phyloP scores from a whole-genome alignment of 2,888 invertebrate genomes.

The Protonemura montana region DNA sequence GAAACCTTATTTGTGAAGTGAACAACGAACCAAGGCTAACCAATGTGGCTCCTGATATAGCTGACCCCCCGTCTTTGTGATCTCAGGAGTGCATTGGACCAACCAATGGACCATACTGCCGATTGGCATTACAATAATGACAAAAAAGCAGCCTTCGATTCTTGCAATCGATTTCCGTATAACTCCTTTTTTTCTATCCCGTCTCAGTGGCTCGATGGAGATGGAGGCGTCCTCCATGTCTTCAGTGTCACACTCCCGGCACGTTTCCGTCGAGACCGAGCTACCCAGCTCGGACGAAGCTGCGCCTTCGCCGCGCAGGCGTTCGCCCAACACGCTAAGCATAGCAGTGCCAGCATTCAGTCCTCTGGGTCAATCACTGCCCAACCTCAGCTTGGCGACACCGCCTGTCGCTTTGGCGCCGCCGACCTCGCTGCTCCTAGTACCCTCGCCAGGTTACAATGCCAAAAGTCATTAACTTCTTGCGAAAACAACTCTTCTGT shows the following conservation, averaged over 20 bases:
- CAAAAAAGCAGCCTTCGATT: too few relatives aligned
- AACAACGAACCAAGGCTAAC: too few relatives aligned
- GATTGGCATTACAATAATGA: too few relatives aligned
- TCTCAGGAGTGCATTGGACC: too few relatives aligned
- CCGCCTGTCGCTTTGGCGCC: constrained; percentile 57
- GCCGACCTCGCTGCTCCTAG: constrained; percentile 59
- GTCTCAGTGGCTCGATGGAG: constrained; percentile 69
- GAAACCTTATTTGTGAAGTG: too few relatives aligned
- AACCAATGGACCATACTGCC: too few relatives aligned
- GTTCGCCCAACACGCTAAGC: constrained; percentile 75
- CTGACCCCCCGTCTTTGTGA: too few relatives aligned
- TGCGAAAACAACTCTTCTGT: too few relatives aligned
- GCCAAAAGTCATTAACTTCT: too few relatives aligned
- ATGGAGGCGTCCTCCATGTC: constrained; percentile 66
- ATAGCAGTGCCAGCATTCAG: constrained; percentile 73
- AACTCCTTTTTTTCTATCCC: not conserved
- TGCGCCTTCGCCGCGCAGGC: constrained; percentile 53
- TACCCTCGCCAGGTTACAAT: constrained; percentile 53
- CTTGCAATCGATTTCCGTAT: not conserved
- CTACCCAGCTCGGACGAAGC: constrained; percentile 69
- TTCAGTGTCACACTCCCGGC: constrained; percentile 62
- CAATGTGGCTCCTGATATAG: too few relatives aligned
- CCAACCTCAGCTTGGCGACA: constrained; percentile 70
- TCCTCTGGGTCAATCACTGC: constrained; percentile 79
- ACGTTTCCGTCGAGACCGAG: constrained; percentile 70